Evolutionary conservation across 2,888 invertebrate genomes (phyloP).

Genomic region (Nemotelus nigrinus): DNA sequence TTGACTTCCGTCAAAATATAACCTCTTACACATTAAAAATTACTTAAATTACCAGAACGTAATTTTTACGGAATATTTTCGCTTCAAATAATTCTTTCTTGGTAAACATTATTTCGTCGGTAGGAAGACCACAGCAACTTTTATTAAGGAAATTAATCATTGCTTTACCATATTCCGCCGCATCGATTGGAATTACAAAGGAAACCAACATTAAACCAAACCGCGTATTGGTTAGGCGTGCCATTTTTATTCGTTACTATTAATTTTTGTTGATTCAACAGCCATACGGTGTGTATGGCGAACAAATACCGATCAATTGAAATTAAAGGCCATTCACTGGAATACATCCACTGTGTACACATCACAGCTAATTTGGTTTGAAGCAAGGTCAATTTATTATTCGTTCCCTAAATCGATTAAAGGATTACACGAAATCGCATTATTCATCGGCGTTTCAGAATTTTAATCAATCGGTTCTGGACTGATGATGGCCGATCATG

Average conservation of each 20-base stretch:
- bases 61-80: too few relatives aligned
- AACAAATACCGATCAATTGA: not conserved
- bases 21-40: too few relatives aligned
- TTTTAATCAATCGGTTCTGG: conserved; percentile 36
- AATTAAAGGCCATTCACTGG: conserved; percentile 5
- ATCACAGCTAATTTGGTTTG: conserved; percentile 40
- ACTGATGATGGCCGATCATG: conserved; percentile 22
- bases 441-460: conserved; percentile 11
- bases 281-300: not conserved
- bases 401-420: conserved; percentile 31
- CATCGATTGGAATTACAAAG: not conserved
- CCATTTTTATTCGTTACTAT: not conserved
- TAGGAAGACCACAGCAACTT: too few relatives aligned
- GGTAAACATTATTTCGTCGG: too few relatives aligned
- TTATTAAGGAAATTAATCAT: too few relatives aligned
- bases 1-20: too few relatives aligned
- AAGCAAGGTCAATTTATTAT: conserved; percentile 27
- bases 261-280: not conserved
- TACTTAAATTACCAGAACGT: too few relatives aligned
- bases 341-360: not conserved
- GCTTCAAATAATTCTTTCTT: too few relatives aligned
- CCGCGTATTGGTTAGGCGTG: not conserved
- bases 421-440: conserved; percentile 34
- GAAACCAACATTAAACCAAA: not conserved
- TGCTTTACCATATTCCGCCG: too few relatives aligned